phyloP scores from a whole-genome alignment of 37 sponge, comb jelly and placozoan genomes.

The Oopsacas minuta region DNA sequence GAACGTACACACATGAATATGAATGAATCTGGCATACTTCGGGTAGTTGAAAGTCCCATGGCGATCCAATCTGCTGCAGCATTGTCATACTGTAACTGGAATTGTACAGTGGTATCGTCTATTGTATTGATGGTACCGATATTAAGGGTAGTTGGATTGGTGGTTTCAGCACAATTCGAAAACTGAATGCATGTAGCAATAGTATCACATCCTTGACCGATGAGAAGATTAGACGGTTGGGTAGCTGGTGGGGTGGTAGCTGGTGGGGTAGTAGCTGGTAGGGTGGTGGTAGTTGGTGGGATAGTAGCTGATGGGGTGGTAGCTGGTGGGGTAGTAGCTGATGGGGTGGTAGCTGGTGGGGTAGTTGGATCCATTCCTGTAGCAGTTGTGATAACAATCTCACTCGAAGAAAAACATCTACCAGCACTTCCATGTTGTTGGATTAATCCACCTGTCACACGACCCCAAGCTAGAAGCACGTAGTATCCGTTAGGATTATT shows the following conservation, averaged over 20 bases:
- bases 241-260: no score
- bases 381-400: background rate
- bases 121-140: background rate
- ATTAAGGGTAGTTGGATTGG: background rate
- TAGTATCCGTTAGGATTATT: slow-evolving; percentile 3
- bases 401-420: background rate
- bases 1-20: background rate
- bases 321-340: no score
- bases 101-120: background rate
- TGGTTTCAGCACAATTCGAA: background rate
- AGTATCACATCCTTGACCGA: background rate
- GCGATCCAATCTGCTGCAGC: background rate
- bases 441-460: background rate
- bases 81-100: background rate
- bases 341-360: no score
- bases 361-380: no score
- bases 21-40: background rate
- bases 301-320: no score
- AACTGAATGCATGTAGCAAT: background rate
- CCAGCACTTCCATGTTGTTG: background rate
- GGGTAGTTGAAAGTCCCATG: background rate
- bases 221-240: no score
- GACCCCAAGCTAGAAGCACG: background rate
- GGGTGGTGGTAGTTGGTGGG: no score
- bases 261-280: no score